These are phyloP conservation scores for Hucho hucho DNA, from an alignment of 2,113 vertebrate genomes.

Conservation along the genomic window DNA sequence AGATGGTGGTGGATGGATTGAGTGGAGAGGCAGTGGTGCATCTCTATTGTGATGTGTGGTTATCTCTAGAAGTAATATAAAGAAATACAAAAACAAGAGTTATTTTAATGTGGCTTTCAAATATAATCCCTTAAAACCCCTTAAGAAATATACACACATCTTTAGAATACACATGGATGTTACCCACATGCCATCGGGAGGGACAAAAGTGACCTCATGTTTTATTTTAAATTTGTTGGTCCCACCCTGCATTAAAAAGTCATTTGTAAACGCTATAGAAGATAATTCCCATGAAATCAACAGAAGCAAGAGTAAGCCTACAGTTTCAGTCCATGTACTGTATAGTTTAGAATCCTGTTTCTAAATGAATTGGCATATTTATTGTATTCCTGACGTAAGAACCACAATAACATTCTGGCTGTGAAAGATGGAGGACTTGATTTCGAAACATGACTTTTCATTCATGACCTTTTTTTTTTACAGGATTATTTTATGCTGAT, in stretches of 20 bases:
- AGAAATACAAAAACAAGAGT: no score
- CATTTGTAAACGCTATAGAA: conserved; percentile 7
- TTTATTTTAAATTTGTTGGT: not conserved
- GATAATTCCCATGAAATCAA: conserved; percentile 13
- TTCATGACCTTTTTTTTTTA: conserved; percentile 5
- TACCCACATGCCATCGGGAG: not conserved
- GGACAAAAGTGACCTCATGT: conserved; percentile 1
- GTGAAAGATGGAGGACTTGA: not conserved
- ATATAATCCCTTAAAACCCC: no score
- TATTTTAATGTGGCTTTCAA: no score
- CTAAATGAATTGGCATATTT: not conserved
- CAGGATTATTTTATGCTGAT: not conserved
- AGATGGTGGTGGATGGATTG: not conserved
- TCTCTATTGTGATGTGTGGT: not conserved
- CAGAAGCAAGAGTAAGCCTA: not conserved
- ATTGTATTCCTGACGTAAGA: conserved; percentile 23
- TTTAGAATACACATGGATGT: not conserved
- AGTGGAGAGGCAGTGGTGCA: not conserved
- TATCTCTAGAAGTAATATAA: no score
- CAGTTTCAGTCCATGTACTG: not conserved
- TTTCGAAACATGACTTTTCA: conserved; percentile 6
- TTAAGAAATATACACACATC: no score
- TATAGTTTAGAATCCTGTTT: conserved; percentile 1
- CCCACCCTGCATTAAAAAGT: conserved; percentile 8
- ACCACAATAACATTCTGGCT: not conserved